A percentile compares a stretch with the other conserved stretches of the same genome.
phyloP scores from a whole-genome alignment of 2,113 vertebrate species.

The Carassius gibelio region DNA sequence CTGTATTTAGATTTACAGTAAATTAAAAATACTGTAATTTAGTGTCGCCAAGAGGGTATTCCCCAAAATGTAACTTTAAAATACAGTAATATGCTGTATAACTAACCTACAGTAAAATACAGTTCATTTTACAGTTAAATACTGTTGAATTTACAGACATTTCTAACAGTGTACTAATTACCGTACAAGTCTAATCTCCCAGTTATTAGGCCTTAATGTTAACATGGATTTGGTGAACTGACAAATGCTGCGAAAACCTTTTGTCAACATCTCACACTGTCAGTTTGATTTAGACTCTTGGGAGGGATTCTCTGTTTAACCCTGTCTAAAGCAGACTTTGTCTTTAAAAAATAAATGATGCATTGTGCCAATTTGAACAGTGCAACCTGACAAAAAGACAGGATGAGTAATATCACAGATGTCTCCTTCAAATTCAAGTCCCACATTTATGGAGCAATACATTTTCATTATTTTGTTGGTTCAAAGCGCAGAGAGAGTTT shows the following conservation, averaged over 20 bases:
- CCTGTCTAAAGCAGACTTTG: constrained; percentile 9
- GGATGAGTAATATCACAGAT: background rate
- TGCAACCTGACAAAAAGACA: background rate
- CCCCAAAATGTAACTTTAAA: too few relatives aligned
- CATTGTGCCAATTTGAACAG: background rate
- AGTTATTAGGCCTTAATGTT: background rate
- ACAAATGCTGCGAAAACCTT: background rate
- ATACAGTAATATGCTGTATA: too few relatives aligned
- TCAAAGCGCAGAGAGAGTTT: background rate
- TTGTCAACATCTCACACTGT: background rate
- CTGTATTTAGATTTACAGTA: too few relatives aligned
- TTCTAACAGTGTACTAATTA: too few relatives aligned
- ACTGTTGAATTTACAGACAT: too few relatives aligned
- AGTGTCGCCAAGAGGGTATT: too few relatives aligned
- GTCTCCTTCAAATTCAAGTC: background rate
- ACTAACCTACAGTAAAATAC: too few relatives aligned
- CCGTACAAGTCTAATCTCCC: background rate
- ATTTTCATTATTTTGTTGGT: background rate
- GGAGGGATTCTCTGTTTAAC: too few relatives aligned
- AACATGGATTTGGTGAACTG: constrained; percentile 2
- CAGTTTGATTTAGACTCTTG: background rate
- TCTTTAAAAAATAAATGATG: background rate
- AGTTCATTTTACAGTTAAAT: too few relatives aligned
- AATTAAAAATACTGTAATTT: too few relatives aligned
- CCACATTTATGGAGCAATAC: background rate